phyloP scores from a whole-genome alignment of 2,113 vertebrate genomes.

The Paramisgurnus dabryanus region DNA sequence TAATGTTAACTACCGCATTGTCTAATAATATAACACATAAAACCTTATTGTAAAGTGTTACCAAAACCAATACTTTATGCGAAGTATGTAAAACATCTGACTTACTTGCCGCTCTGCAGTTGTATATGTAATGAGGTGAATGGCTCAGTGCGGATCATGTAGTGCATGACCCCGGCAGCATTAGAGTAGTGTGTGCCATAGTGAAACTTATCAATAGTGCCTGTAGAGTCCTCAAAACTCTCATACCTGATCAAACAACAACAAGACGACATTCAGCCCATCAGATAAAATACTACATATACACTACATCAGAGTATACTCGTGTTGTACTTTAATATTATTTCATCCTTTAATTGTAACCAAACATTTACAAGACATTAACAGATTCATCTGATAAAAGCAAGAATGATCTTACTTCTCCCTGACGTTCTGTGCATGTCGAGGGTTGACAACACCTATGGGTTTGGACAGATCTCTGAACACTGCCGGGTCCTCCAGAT shows the following conservation, averaged over 20 bases:
- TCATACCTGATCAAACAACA: conserved; percentile 79
- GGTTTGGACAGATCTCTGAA: conserved; percentile 97
- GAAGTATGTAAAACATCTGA: neutral
- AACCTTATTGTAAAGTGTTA: too few species aligned
- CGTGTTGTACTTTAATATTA: neutral
- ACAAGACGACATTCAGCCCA: neutral
- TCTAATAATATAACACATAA: too few species aligned
- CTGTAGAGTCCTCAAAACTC: conserved; percentile 95
- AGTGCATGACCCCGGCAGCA: conserved; percentile 98
- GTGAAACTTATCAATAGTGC: conserved; percentile 95
- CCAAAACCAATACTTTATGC: too few species aligned
- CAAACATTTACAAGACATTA: neutral
- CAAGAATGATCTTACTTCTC: conserved; percentile 83
- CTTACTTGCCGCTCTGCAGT: conserved; percentile 93
- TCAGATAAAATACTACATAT: neutral
- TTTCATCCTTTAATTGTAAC: neutral
- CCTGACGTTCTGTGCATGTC: conserved; percentile 89
- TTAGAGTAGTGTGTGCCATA: conserved; percentile 99
- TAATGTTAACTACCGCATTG: too few species aligned
- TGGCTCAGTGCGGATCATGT: conserved; percentile 96
- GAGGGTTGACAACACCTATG: conserved; percentile 92
- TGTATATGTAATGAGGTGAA: conserved; percentile 96
- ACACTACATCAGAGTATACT: neutral
- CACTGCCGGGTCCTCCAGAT: conserved; percentile 83
- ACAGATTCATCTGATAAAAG: neutral